phyloP scores from a whole-genome alignment of 1,140 invertebrate species.

The Camponotus vicinus region DNA sequence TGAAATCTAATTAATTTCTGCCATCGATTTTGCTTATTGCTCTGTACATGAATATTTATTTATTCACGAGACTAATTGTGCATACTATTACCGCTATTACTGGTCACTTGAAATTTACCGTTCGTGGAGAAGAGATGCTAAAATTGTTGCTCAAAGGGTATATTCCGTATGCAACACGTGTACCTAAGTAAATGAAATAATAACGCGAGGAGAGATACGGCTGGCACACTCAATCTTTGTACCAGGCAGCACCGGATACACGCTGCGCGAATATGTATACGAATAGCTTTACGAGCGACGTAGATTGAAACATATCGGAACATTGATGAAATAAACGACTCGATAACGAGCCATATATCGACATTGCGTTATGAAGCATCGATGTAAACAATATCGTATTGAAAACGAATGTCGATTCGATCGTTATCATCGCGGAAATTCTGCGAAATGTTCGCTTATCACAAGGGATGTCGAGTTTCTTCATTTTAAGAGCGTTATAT shows the following conservation, averaged over 20 bases:
- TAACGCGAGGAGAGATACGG: constrained; percentile 15
- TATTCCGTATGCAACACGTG: not conserved
- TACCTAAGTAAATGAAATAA: not conserved
- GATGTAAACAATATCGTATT: constrained; percentile 38
- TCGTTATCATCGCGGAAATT: constrained; percentile 5
- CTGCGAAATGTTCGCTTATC: not conserved
- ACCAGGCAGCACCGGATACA: constrained; percentile 20
- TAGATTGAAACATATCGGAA: constrained; percentile 41
- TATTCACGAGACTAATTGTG: not conserved
- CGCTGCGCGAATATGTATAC: not conserved
- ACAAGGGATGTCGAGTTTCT: not conserved
- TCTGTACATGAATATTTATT: not conserved
- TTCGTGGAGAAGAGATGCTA: not conserved
- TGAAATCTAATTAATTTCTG: constrained; percentile 8
- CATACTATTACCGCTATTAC: not conserved
- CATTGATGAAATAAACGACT: constrained; percentile 51
- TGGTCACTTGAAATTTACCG: constrained; percentile 22
- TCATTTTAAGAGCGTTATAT: not conserved
- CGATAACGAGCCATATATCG: constrained; percentile 26
- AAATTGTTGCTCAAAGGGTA: not conserved
- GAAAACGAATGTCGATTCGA: constrained; percentile 33
- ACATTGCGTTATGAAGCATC: constrained; percentile 29
- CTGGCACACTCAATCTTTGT: constrained; percentile 17
- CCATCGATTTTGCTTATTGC: not conserved
- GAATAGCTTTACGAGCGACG: constrained; percentile 42